Base-by-base conservation (phyloP, 2,797 vertebrate genomes). In the Myiothlypis coronata region DNA sequence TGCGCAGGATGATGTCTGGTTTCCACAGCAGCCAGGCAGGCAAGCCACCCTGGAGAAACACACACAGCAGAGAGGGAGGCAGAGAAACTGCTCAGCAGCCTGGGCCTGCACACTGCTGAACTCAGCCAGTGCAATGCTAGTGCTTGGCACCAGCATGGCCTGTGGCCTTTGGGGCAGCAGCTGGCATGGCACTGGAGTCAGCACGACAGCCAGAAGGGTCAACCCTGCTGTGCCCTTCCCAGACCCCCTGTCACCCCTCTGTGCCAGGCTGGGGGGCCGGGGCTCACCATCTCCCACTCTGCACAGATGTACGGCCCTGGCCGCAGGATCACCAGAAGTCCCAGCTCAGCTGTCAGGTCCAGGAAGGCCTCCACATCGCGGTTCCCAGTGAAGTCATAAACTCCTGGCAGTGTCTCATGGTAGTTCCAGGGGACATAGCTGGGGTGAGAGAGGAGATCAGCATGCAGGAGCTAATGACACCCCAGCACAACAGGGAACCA, bases 281-380 rank as follows among this genome's bases (percentile, higher is more conserved):
- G 27, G 11, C 96, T 98, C 95, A 99, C 99, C 99, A 99, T 99
- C 92, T 99, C 99, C 99, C 99, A 99, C 90, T 99, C 99, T 0
- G 99, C 99, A 96, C 99, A 99, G 98, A 99, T 99, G 97, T 99
- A 99, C 11, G 99, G 99, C 75, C 99, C 99, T 0, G 99, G 99
- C 13, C 99, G 98, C 93, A 99, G 97, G 94, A 99, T 99, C 89
- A 99, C 99, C 92, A 99, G 97, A 26, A 99, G 98, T 39, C 98
- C 98, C 2, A 98, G 98, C 95, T 98, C 96, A 44, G 98, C 98
- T 57, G 98, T 98, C 93, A 99, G 95, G 86, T 98, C 97, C 96
- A 99, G 97, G 96, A 99, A 99, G 83, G 98, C 97, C 95, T 98
- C 98, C 89, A 99, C 86, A 88, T 99, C 98, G 83, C 98, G 93